Base-by-base conservation (phyloP, 53 echinoderm and acorn worm species). In the Luidia sarsii region DNA sequence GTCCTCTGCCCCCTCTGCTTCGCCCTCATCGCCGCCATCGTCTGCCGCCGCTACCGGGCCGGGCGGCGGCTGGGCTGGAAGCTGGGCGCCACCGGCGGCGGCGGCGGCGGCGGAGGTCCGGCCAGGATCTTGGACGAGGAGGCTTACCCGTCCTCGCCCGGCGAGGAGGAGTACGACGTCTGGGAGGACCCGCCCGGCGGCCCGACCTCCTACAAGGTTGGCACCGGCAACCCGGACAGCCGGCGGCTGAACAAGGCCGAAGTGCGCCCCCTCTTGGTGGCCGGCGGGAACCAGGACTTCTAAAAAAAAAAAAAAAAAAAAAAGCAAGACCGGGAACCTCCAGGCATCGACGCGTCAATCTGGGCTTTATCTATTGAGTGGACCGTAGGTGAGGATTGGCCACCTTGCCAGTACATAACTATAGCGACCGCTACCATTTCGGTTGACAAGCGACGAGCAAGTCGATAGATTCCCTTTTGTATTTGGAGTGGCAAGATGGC, bases 81-180 rank as follows among this genome's bases (percentile, higher is more conserved):
- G 16, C 55, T 54, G 10, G 23, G 20, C 2, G 22, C 0, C 1
- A 56, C 25, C 23, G 70, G 52, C 6, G n/a, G n/a, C n/a, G n/a
- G n/a, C n/a, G n/a, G n/a, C n/a, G n/a, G n/a, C n/a, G n/a, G n/a
- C n/a, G n/a, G n/a, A n/a, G n/a, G n/a, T n/a, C n/a, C n/a, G n/a
- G n/a, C n/a, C n/a, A n/a, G n/a, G n/a, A n/a, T n/a, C n/a, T n/a
- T n/a, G n/a, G 72, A 54, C 6, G 16, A 54, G 1, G 72, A 56
- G 55, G 28, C 39, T 25, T 72, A 72, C 55, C 72, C 72, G 55
- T 72, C 72, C 1, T 72, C 72, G 55, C 14, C 72, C 36, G 72
- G 72, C 3, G 72, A 72, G n/a, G 72, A 72, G 72, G 72, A 72
- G 72, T 72, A 72, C 55, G 72, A 72, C 27, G 56, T 55, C 38